Percentiles rank a stretch among this genome's conserved stretches.
These are phyloP conservation scores for Mesitornis unicolor DNA, from an alignment of 2,113 vertebrate species.

Conservation along the genomic window DNA sequence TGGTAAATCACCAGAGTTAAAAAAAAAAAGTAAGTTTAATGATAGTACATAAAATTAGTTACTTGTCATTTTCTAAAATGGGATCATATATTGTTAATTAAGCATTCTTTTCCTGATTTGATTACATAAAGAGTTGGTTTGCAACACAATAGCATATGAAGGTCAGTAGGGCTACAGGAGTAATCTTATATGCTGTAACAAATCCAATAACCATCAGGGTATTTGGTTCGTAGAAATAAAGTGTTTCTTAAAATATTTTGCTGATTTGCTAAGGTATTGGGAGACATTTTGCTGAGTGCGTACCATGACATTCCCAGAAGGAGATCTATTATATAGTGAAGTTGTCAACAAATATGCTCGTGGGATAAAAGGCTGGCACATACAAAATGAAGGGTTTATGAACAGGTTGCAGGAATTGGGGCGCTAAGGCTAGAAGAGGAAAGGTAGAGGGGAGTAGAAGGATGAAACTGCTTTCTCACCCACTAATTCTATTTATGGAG, in stretches of 20 bases:
- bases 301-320: constrained; percentile 19
- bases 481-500: not conserved
- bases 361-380: not conserved
- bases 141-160: constrained; percentile 42
- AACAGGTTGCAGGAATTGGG: not conserved
- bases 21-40: not conserved
- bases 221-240: constrained; percentile 64
- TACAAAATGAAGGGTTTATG: not conserved
- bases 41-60: not conserved
- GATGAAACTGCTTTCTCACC: not conserved
- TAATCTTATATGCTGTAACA: constrained; percentile 74
- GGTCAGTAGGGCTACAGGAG: constrained; percentile 55
- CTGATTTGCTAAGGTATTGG: constrained; percentile 63
- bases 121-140: constrained; percentile 55
- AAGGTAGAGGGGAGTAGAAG: not conserved
- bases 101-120: constrained; percentile 41
- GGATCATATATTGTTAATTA: constrained; percentile 42
- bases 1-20: not conserved
- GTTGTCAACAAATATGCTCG: not conserved
- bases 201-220: constrained; percentile 71
- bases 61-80: not conserved
- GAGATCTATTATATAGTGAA: not conserved
- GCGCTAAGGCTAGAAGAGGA: not conserved
- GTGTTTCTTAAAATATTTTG: constrained; percentile 63
- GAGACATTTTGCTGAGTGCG: not conserved